Evolutionary conservation across 2,797 vertebrate genomes (phyloP).

Genomic region (Tenualosa thibaudeaui): DNA sequence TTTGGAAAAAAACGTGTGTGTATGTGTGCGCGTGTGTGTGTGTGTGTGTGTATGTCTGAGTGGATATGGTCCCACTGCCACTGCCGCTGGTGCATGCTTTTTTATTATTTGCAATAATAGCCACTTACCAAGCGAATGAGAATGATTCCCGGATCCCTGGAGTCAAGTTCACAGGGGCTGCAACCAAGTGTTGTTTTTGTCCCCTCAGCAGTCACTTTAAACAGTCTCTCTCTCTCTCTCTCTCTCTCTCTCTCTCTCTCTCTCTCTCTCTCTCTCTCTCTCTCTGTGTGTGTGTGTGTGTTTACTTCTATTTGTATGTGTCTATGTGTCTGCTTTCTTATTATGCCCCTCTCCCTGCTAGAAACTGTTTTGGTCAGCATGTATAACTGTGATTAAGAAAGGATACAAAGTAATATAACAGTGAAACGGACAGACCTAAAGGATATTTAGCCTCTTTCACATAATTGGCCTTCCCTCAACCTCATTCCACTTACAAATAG

Average conservation of each 20-base stretch:
- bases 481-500: not conserved
- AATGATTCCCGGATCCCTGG: constrained; percentile 1
- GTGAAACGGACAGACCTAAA: not conserved
- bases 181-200: constrained; percentile 23
- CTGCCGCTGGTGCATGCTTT: constrained; percentile 10
- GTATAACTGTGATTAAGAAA: not conserved
- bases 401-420: not conserved
- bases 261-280: not conserved
- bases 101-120: constrained; percentile 29
- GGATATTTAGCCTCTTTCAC: constrained; percentile 3
- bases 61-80: not conserved
- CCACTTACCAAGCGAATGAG: constrained; percentile 26
- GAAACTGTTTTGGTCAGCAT: not conserved
- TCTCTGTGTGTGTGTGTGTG: constrained; percentile 14
- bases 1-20: constrained; percentile 14
- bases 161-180: not conserved
- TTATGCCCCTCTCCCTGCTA: not conserved
- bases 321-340: not conserved
- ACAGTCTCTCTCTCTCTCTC: too few species aligned
- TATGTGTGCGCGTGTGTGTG: not conserved
- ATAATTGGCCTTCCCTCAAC: not conserved
- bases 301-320: not conserved
- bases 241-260: too few species aligned
- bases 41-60: not conserved
- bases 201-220: constrained; percentile 21